Evolutionary conservation across 2,888 invertebrate species (phyloP).

Genomic region (Arrhopalites spinosus): DNA sequence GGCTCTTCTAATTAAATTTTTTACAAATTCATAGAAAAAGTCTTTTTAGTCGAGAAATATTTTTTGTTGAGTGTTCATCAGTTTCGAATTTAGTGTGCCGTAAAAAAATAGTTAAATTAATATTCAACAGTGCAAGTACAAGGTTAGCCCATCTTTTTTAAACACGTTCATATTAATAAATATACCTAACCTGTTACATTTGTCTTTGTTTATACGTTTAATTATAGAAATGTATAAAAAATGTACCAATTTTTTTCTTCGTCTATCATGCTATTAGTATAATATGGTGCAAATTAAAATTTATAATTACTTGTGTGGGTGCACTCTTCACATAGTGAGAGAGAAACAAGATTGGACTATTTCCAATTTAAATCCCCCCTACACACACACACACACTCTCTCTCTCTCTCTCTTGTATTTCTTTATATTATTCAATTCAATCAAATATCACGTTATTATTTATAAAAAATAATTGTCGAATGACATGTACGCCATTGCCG

Average conservation of each 20-base stretch:
- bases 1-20: no score
- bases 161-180: no score
- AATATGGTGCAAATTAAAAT: slow-evolving; percentile 19
- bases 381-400: background rate
- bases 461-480: background rate
- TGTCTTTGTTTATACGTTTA: no score
- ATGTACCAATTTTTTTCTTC: slow-evolving; percentile 9
- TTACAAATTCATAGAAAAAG: no score
- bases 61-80: no score
- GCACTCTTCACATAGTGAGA: no score
- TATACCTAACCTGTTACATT: no score
- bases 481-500: background rate
- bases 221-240: background rate
- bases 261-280: slow-evolving; percentile 1
- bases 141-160: no score
- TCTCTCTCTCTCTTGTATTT: background rate
- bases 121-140: no score
- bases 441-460: background rate
- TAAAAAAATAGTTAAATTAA: no score
- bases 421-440: background rate
- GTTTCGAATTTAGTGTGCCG: no score
- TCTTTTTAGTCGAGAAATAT: no score
- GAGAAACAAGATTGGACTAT: slow-evolving; percentile 20
- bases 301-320: slow-evolving; percentile 25
- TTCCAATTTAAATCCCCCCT: slow-evolving; percentile 28